Conservation (phyloP, 2,888 invertebrate species). For the Tridacna gigas region DNA sequence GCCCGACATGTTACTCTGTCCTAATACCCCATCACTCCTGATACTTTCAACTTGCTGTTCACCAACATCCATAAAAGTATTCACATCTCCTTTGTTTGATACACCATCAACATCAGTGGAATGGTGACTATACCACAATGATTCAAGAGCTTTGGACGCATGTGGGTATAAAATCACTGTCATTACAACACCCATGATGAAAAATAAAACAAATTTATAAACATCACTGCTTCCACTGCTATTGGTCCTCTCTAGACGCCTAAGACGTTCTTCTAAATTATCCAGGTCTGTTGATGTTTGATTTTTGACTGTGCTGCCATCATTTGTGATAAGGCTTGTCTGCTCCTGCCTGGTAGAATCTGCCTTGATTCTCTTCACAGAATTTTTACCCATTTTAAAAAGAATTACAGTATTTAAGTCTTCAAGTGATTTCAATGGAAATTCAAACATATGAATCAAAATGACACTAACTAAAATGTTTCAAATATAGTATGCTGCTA, state of each 20-base stretch:
- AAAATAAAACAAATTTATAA: constrained; percentile 60
- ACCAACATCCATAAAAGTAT: constrained; percentile 4
- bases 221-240: constrained; percentile 42
- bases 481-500: no score
- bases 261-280: constrained; percentile 23
- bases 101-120: not conserved
- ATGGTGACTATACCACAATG: not conserved
- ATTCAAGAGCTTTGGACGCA: constrained; percentile 42
- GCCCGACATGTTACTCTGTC: not conserved
- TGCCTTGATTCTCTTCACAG: no score
- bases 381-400: no score
- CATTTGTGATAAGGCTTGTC: no score
- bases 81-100: not conserved
- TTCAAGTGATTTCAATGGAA: no score
- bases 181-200: constrained; percentile 57
- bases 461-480: no score
- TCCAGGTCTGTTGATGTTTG: not conserved
- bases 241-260: constrained; percentile 36
- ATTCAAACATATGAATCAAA: no score
- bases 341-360: no score
- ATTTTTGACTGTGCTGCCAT: not conserved
- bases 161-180: constrained; percentile 53
- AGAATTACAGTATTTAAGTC: no score
- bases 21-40: not conserved
- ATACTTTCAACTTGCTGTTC: not conserved